phyloP scores from a whole-genome alignment of 2,888 invertebrate genomes.

The Rugalucina vietnamica region DNA sequence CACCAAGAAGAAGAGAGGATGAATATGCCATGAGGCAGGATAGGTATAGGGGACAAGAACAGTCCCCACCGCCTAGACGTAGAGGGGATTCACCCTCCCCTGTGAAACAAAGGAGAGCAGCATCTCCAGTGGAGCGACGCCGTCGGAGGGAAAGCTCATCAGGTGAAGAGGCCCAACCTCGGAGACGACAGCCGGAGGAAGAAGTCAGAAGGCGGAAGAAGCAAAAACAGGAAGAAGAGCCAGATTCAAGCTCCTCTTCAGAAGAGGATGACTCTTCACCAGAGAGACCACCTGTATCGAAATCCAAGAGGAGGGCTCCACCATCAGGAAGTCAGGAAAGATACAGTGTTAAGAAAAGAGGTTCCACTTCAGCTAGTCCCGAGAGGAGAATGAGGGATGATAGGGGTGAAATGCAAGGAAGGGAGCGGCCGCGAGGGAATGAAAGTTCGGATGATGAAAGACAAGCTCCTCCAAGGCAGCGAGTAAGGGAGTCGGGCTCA shows the following conservation, averaged over 20 bases:
- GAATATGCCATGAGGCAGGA: neutral
- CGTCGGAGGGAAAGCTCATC: neutral
- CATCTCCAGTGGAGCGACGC: slow-evolving; percentile 47
- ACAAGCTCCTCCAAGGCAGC: neutral
- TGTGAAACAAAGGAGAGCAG: slow-evolving; percentile 3
- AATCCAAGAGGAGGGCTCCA: slow-evolving; percentile 30
- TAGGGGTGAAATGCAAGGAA: neutral
- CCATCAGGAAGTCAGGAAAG: neutral
- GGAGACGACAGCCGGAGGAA: neutral
- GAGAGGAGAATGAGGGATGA: slow-evolving; percentile 8
- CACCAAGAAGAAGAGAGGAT: slow-evolving; percentile 10
- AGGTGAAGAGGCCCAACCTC: slow-evolving; percentile 18
- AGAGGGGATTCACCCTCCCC: slow-evolving; percentile 51
- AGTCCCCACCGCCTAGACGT: neutral
- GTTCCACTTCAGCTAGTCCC: slow-evolving; percentile 28
- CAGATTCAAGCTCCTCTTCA: slow-evolving; percentile 43
- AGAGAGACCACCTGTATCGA: slow-evolving; percentile 43
- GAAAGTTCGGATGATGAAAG: slow-evolving; percentile 37
- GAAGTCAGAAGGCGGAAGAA: neutral
- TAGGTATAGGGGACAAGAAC: neutral
- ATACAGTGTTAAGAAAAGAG: slow-evolving; percentile 40
- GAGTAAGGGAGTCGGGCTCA: neutral
- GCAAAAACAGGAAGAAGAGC: neutral
- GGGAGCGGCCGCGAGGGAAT: slow-evolving; percentile 5
- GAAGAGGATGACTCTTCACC: slow-evolving; percentile 52